Conservation (phyloP, 2,888 invertebrate species). For the Drosophila pseudotalamancana region DNA sequence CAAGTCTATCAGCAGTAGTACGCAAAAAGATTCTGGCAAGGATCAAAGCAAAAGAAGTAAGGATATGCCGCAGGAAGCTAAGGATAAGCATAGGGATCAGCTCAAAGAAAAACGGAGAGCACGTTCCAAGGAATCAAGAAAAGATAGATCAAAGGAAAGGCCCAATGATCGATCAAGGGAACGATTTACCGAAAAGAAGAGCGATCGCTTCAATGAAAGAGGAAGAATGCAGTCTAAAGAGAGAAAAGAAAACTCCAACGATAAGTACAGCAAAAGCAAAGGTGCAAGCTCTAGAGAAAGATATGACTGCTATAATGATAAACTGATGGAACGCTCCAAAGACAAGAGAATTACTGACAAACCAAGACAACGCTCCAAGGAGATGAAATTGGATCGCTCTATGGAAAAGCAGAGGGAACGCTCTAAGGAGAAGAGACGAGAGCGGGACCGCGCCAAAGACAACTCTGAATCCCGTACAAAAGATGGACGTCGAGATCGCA, state of each 20-base stretch:
- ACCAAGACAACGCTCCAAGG: constrained; percentile 11
- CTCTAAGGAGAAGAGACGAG: constrained; percentile 4
- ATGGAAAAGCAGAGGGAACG: constrained; percentile 4
- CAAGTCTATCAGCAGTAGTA: constrained; percentile 14
- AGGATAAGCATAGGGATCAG: constrained; percentile 10
- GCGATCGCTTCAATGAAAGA: constrained; percentile 13
- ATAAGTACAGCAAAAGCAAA: constrained; percentile 7
- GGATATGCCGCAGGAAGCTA: not conserved
- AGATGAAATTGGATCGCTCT: constrained; percentile 1
- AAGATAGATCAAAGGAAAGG: constrained; percentile 8
- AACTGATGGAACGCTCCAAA: not conserved
- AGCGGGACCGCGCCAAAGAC: constrained; percentile 1
- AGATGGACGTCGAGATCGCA: constrained; percentile 4
- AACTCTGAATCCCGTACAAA: constrained; percentile 3
- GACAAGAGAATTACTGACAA: constrained; percentile 3
- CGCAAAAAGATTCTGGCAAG: not conserved
- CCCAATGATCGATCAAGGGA: constrained; percentile 3
- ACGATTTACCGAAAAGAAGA: constrained; percentile 3
- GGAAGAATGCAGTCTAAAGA: constrained; percentile 5
- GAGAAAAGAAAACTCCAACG: constrained; percentile 1
- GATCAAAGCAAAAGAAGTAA: not conserved
- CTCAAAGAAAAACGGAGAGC: constrained; percentile 14
- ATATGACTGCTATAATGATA: constrained; percentile 10
- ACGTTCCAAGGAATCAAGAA: constrained; percentile 16
- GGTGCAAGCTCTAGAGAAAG: constrained; percentile 21